These are phyloP conservation scores for Oligia strigilis DNA, from an alignment of 2,888 invertebrate species.

Conservation along the genomic window DNA sequence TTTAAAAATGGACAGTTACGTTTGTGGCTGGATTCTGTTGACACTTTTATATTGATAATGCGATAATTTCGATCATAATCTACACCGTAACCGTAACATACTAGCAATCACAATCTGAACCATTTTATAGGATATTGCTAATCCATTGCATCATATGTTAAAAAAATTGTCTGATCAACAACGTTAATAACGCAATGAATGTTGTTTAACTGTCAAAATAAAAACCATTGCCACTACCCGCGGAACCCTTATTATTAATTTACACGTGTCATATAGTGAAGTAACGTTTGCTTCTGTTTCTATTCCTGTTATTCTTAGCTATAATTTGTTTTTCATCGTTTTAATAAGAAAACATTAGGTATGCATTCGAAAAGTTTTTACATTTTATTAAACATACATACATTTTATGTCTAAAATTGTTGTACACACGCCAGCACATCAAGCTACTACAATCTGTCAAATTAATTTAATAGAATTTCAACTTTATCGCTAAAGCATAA, in stretches of 20 bases:
- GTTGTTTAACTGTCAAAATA: not conserved
- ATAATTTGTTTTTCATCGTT: too few species aligned
- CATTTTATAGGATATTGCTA: not conserved
- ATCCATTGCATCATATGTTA: not conserved
- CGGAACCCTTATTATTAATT: not conserved
- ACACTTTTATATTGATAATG: not conserved
- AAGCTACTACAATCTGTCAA: too few species aligned
- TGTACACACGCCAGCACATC: not conserved
- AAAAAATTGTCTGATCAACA: not conserved
- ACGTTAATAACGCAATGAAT: not conserved
- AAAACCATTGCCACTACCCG: not conserved
- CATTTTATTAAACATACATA: not conserved
- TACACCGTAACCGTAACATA: not conserved
- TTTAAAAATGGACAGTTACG: constrained; percentile 30
- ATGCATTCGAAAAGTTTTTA: too few species aligned
- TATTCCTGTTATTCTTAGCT: too few species aligned
- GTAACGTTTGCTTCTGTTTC: not conserved
- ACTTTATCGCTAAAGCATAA: too few species aligned
- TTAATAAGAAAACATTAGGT: too few species aligned
- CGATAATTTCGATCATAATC: not conserved
- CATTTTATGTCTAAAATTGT: not conserved
- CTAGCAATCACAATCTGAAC: not conserved
- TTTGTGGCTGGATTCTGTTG: not conserved
- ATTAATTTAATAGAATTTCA: too few species aligned
- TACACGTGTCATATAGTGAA: not conserved